Evolutionary conservation across 2,797 vertebrate species (phyloP).

Genomic region (Sebastes taczanowskii): DNA sequence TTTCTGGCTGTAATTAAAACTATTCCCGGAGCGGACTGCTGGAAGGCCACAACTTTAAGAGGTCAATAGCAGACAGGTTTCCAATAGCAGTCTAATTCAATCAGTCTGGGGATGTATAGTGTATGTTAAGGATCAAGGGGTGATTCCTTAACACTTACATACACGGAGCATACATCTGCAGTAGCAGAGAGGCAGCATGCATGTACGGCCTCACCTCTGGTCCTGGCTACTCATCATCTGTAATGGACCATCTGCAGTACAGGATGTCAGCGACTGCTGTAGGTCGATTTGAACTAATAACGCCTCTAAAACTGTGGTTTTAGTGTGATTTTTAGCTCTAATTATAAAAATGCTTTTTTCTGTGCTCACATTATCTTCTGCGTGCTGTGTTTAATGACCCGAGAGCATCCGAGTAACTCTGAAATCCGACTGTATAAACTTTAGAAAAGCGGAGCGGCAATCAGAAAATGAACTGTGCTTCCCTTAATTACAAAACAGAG

Average conservation of each 20-base stretch:
- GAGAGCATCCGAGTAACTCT: neutral
- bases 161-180: neutral
- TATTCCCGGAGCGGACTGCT: conserved; percentile 50
- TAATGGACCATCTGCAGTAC: neutral
- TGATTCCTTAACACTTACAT: conserved; percentile 1
- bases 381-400: conserved; percentile 19
- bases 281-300: neutral
- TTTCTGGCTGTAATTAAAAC: conserved; percentile 76
- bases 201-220: neutral
- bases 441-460: conserved; percentile 2
- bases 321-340: neutral
- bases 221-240: neutral
- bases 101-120: conserved; percentile 38
- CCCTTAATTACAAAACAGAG: neutral
- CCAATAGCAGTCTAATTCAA: conserved; percentile 66
- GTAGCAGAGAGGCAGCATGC: neutral
- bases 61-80: conserved; percentile 67
- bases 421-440: neutral
- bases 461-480: neutral
- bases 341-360: neutral
- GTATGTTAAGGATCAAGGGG: conserved; percentile 13
- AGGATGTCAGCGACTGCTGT: neutral
- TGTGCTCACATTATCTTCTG: neutral
- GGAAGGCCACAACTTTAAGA: conserved; percentile 65
- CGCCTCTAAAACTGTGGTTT: neutral